These are phyloP conservation scores for Stegodyphus mimosarum DNA, from an alignment of 1,140 invertebrate genomes.

Conservation along the genomic window DNA sequence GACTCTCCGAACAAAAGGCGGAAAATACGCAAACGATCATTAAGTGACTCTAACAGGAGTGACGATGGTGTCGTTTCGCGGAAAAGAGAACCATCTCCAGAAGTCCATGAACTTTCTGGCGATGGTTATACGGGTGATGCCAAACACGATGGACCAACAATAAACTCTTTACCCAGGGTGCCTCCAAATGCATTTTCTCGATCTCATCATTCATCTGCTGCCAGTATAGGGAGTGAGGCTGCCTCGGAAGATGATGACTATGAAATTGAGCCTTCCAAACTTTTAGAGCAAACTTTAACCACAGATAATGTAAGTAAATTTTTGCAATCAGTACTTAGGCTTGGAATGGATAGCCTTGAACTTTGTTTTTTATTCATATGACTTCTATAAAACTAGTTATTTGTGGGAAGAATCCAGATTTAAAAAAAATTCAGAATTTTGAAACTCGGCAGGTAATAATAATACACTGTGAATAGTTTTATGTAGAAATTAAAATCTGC, in stretches of 20 bases:
- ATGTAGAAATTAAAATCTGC: no score
- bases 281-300: background rate
- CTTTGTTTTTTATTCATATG: no score
- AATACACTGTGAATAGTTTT: no score
- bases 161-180: background rate
- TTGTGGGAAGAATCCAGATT: no score
- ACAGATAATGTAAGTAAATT: background rate
- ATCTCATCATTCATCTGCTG: background rate
- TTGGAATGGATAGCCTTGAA: background rate
- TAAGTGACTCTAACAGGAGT: background rate
- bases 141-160: background rate
- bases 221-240: background rate
- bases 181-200: background rate
- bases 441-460: no score
- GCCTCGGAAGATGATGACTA: background rate
- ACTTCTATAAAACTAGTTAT: no score
- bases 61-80: background rate
- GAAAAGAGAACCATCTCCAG: background rate
- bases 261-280: conserved; percentile 1
- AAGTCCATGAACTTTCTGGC: conserved; percentile 4
- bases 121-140: background rate
- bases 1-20: background rate
- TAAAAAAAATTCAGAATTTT: no score
- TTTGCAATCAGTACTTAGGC: background rate
- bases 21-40: background rate